Percentiles rank a stretch among this genome's conserved stretches.
These are phyloP conservation scores for Ctenicera cuprea DNA, from an alignment of 2,888 invertebrate genomes.

Conservation along the genomic window DNA sequence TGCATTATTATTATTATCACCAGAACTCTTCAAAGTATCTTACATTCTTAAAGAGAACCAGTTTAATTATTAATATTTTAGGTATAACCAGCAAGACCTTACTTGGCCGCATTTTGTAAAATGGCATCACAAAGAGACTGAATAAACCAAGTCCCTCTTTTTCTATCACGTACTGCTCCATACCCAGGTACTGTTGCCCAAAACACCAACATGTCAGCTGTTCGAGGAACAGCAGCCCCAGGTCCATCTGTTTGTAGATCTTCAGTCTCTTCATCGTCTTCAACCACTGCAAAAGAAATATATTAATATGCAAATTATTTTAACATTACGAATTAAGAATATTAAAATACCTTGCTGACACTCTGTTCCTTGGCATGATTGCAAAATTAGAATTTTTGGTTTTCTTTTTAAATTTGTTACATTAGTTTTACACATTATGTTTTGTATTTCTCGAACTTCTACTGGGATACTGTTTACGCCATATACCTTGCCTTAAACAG, in stretches of 20 bases:
- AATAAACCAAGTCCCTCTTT: slow-evolving; percentile 68
- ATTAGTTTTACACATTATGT: slow-evolving; percentile 68
- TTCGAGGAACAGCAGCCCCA: slow-evolving; percentile 53
- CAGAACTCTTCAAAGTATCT: no score
- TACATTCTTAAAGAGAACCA: no score
- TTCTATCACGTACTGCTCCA: slow-evolving; percentile 66
- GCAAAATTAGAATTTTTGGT: slow-evolving; percentile 76
- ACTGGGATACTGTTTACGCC: slow-evolving; percentile 74
- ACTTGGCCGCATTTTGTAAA: slow-evolving; percentile 59
- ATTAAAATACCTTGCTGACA: slow-evolving; percentile 62
- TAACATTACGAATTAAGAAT: neutral
- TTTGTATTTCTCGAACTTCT: slow-evolving; percentile 70
- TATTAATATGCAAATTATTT: no score
- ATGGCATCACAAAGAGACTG: slow-evolving; percentile 66
- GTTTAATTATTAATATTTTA: no score
- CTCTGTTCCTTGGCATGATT: slow-evolving; percentile 75
- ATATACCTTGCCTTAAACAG: slow-evolving; percentile 73
- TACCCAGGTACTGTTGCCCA: slow-evolving; percentile 68
- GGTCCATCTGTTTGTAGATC: slow-evolving; percentile 56
- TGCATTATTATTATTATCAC: no score
- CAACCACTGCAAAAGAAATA: slow-evolving; percentile 30
- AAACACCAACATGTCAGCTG: slow-evolving; percentile 65
- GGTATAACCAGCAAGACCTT: slow-evolving; percentile 52
- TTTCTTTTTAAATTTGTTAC: slow-evolving; percentile 69
- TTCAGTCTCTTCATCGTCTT: slow-evolving; percentile 17